Percentiles rank a stretch among this genome's conserved stretches.
Evolutionary conservation across 2,797 vertebrate genomes (phyloP).

Genomic region (Nyctibius grandis): DNA sequence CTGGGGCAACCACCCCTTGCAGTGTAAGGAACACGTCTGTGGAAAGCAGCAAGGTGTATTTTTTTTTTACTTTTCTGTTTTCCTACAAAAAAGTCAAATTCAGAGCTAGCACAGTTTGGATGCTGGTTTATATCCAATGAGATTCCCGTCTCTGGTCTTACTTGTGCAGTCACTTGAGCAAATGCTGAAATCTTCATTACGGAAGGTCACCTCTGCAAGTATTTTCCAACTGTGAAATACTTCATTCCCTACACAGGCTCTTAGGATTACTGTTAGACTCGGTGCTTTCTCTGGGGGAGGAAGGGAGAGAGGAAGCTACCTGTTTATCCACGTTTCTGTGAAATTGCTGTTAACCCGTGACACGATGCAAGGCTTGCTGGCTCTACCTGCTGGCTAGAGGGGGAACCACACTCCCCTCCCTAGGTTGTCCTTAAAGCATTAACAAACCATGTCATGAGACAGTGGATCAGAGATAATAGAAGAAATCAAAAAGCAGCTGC

Average conservation of each 20-base stretch:
- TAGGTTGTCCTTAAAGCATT: background rate
- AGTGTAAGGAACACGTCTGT: background rate
- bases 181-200: background rate
- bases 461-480: constrained; percentile 15
- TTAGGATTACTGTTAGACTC: background rate
- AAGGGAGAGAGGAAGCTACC: background rate
- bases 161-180: background rate
- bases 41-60: background rate
- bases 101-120: background rate
- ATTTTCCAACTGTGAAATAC: background rate
- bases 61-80: background rate
- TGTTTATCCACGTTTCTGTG: constrained; percentile 15
- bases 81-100: background rate
- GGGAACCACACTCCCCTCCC: background rate
- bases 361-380: constrained; percentile 49
- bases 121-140: background rate
- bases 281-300: background rate
- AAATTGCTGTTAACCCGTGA: background rate
- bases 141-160: background rate
- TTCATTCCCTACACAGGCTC: background rate
- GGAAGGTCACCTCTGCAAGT: background rate
- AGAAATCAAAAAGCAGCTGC: constrained; percentile 48
- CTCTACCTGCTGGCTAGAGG: constrained; percentile 59
- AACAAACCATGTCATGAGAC: background rate
- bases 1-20: background rate